Conservation (phyloP, 1,140 invertebrate genomes). For the Bombus vancouverensis region DNA sequence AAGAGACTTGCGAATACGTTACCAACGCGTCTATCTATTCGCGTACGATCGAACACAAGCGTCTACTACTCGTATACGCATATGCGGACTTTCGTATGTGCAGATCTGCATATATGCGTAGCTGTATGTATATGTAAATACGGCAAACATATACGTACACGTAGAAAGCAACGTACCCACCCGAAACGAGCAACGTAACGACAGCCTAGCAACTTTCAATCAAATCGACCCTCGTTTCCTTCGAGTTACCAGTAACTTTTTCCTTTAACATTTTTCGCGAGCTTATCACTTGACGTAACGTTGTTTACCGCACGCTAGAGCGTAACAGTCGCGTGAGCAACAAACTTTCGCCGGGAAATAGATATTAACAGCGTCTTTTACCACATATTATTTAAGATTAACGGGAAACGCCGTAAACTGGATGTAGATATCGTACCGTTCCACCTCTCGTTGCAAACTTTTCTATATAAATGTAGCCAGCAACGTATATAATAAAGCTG, state of each 20-base stretch:
- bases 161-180: neutral
- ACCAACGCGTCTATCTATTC: conserved; percentile 29
- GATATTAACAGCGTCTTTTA: conserved; percentile 47
- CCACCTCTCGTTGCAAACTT: neutral
- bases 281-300: conserved; percentile 23
- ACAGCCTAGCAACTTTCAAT: conserved; percentile 65
- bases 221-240: conserved; percentile 7
- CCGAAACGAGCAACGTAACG: conserved; percentile 50
- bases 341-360: conserved; percentile 40
- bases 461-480: neutral
- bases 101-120: neutral
- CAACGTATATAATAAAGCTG: conserved; percentile 47
- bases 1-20: conserved; percentile 67
- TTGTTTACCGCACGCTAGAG: conserved; percentile 7
- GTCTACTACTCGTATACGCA: neutral
- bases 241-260: conserved; percentile 27
- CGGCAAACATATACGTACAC: neutral
- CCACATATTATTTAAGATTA: conserved; percentile 43
- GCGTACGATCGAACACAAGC: conserved; percentile 13
- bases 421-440: neutral
- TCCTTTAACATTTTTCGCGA: conserved; percentile 24
- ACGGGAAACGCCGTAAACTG: neutral
- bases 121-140: neutral
- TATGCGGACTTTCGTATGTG: neutral
- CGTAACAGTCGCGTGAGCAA: conserved; percentile 42